Percentiles rank a stretch among this genome's conserved stretches.
Conservation (phyloP, 1,140 invertebrate species). For the Tetranychus urticae region DNA sequence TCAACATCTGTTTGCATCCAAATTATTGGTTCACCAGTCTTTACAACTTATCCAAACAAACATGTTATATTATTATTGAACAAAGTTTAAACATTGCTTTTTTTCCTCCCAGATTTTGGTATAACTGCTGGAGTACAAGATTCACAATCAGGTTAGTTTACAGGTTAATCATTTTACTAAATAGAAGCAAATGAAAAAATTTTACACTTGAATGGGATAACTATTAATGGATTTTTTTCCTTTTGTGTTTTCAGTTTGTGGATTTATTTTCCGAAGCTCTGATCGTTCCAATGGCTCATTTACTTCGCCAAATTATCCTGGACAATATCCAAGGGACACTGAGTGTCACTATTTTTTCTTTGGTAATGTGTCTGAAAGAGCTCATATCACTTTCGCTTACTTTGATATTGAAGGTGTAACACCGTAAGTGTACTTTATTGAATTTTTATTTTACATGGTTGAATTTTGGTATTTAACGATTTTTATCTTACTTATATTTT, state of each 20-base stretch:
- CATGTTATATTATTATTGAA: too few relatives aligned
- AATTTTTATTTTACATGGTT: not conserved
- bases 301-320: constrained; percentile 74
- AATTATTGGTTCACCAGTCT: too few relatives aligned
- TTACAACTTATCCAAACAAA: too few relatives aligned
- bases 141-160: constrained; percentile 11
- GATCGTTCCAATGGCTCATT: constrained; percentile 50
- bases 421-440: constrained; percentile 30
- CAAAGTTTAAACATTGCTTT: not conserved
- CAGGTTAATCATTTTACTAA: not conserved
- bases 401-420: constrained; percentile 75
- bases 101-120: constrained; percentile 27
- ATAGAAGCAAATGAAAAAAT: not conserved
- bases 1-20: too few relatives aligned
- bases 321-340: constrained; percentile 67
- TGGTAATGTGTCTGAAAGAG: constrained; percentile 47
- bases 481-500: not conserved
- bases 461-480: not conserved
- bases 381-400: constrained; percentile 58
- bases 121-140: constrained; percentile 45
- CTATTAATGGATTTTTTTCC: not conserved
- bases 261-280: constrained; percentile 35
- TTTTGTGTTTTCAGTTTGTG: constrained; percentile 17
- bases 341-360: constrained; percentile 87
- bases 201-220: not conserved